Evolutionary conservation across 1,140 invertebrate species (phyloP).

Genomic region (Cyphomyrmex costatus): DNA sequence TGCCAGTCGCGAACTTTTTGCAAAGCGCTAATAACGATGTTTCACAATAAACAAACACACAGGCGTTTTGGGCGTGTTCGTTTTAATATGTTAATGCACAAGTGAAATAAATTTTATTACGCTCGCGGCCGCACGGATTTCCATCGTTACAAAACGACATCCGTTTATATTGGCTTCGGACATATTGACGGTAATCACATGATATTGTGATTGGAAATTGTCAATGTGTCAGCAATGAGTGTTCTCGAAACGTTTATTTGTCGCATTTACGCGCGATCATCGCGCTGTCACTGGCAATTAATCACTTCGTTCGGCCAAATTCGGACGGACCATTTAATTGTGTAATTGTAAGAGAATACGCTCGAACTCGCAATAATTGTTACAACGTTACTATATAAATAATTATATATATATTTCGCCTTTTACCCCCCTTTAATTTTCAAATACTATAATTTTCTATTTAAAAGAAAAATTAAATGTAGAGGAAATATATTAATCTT

Average conservation of each 20-base stretch:
- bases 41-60: background rate
- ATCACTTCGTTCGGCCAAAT: slow-evolving; percentile 11
- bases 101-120: slow-evolving; percentile 29
- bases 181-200: slow-evolving; percentile 51
- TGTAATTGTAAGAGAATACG: slow-evolving; percentile 12
- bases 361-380: background rate
- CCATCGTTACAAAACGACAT: background rate
- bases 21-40: slow-evolving; percentile 13
- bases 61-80: background rate
- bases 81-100: slow-evolving; percentile 30
- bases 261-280: slow-evolving; percentile 38
- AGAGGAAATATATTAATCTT: background rate
- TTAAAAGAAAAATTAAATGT: background rate
- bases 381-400: background rate
- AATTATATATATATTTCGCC: background rate
- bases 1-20: slow-evolving; percentile 9
- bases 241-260: slow-evolving; percentile 48
- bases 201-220: slow-evolving; percentile 53
- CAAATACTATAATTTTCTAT: background rate
- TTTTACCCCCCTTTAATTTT: background rate
- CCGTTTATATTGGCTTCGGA: slow-evolving; percentile 26
- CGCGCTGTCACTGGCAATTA: slow-evolving; percentile 32
- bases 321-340: slow-evolving; percentile 10
- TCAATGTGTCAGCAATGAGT: slow-evolving; percentile 30
- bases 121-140: background rate